Evolutionary conservation across 2,888 invertebrate genomes (phyloP).

Genomic region (Carterocephalus palaemon): DNA sequence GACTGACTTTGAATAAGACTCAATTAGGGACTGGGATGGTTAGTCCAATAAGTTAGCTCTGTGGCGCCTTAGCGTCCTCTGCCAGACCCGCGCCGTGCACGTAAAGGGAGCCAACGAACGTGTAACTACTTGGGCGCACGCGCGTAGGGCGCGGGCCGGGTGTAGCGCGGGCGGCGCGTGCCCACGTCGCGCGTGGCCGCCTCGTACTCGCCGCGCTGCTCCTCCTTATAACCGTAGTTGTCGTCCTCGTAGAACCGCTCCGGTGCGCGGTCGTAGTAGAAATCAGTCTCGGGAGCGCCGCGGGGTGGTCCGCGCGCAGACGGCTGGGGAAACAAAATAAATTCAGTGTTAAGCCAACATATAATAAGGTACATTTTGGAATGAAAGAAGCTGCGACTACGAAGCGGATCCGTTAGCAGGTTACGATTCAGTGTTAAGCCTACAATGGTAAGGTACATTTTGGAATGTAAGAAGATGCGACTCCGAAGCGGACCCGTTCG

Average conservation of each 20-base stretch:
- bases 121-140: conserved; percentile 61
- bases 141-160: conserved; percentile 58
- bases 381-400: no score
- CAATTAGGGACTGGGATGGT: no score
- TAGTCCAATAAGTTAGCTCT: no score
- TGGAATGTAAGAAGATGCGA: no score
- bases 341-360: no score
- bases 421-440: no score
- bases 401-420: no score
- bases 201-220: conserved; percentile 60
- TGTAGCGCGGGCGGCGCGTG: conserved; percentile 51
- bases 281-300: conserved; percentile 84
- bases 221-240: conserved; percentile 30
- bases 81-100: conserved; percentile 24
- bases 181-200: conserved; percentile 58
- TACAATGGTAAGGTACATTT: no score
- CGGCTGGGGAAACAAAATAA: neutral
- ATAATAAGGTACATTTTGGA: no score
- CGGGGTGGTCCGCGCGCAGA: conserved; percentile 57
- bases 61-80: no score
- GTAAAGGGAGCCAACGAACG: conserved; percentile 32
- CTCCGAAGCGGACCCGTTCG: no score
- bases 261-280: conserved; percentile 79
- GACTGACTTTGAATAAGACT: no score
- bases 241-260: conserved; percentile 70